Evolutionary conservation across 2,113 vertebrate species (phyloP).

Genomic region (Barbus barbus): DNA sequence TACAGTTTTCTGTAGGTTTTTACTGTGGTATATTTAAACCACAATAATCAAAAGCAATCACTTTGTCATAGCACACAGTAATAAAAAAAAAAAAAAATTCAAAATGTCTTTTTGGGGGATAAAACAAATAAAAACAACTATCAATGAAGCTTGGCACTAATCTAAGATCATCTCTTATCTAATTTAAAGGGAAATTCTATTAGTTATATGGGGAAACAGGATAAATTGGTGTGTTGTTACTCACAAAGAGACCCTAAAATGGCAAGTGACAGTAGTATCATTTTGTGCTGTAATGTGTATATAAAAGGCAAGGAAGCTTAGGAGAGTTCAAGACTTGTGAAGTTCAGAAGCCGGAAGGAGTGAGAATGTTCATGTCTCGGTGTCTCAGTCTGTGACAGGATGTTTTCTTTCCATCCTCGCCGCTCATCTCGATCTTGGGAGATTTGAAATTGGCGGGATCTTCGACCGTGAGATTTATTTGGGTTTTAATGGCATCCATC

Average conservation of each 20-base stretch:
- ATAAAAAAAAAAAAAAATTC: background rate
- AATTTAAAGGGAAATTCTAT: slow-evolving; percentile 26
- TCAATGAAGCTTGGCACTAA: slow-evolving; percentile 30
- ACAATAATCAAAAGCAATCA: background rate
- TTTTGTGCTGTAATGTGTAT: background rate
- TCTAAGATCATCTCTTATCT: background rate
- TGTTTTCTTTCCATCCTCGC: slow-evolving; percentile 74
- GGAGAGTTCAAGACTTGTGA: slow-evolving; percentile 32
- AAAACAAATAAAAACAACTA: background rate
- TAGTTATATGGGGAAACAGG: background rate
- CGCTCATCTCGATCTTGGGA: slow-evolving; percentile 83
- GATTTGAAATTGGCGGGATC: slow-evolving; percentile 79
- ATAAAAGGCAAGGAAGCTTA: slow-evolving; percentile 6
- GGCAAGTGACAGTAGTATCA: background rate
- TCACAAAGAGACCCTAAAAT: background rate
- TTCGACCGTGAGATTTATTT: slow-evolving; percentile 79
- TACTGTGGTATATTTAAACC: background rate
- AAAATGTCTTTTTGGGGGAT: background rate
- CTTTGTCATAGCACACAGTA: background rate
- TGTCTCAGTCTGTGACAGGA: slow-evolving; percentile 84
- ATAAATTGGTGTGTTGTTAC: background rate
- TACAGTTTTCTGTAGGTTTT: background rate
- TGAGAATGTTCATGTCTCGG: slow-evolving; percentile 83
- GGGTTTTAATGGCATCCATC: slow-evolving; percentile 86
- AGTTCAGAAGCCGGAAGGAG: slow-evolving; percentile 81